These are phyloP conservation scores for Anorthoa munda DNA, from an alignment of 2,888 invertebrate species.

Conservation along the genomic window DNA sequence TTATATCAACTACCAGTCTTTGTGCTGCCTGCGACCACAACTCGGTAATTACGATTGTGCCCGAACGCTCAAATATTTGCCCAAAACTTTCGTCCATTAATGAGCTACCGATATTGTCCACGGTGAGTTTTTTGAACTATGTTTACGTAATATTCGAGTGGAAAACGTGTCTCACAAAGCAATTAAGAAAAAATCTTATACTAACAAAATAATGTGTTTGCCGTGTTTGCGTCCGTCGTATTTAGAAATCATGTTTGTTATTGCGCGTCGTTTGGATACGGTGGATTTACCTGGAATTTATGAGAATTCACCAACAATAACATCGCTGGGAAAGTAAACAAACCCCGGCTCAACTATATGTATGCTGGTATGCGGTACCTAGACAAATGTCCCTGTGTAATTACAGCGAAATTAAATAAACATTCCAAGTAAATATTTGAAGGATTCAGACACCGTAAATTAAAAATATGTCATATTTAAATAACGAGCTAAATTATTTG, in stretches of 20 bases:
- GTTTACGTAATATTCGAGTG: slow-evolving; percentile 82
- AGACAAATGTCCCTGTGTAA: slow-evolving; percentile 72
- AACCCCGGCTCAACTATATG: slow-evolving; percentile 48
- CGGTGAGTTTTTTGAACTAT: slow-evolving; percentile 80
- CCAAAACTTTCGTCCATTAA: slow-evolving; percentile 89
- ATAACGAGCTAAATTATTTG: slow-evolving; percentile 12
- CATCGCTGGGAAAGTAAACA: slow-evolving; percentile 85
- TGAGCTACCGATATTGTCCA: slow-evolving; percentile 87
- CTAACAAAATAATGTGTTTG: slow-evolving; percentile 80
- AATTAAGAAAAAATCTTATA: slow-evolving; percentile 79
- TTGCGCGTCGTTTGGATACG: slow-evolving; percentile 75
- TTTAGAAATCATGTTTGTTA: slow-evolving; percentile 83
- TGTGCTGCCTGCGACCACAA: slow-evolving; percentile 77
- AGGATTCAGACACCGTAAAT: slow-evolving; percentile 11
- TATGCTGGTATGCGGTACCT: slow-evolving; percentile 55
- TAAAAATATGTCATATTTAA: slow-evolving; percentile 20
- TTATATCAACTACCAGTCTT: slow-evolving; percentile 89
- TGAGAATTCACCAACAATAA: slow-evolving; percentile 84
- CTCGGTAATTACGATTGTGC: slow-evolving; percentile 85
- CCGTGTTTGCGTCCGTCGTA: slow-evolving; percentile 78
- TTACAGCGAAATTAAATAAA: slow-evolving; percentile 73
- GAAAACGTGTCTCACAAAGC: slow-evolving; percentile 79
- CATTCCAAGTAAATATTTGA: slow-evolving; percentile 62
- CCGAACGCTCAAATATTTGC: slow-evolving; percentile 87
- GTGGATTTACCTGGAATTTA: slow-evolving; percentile 83